Conservation (phyloP, 1,140 invertebrate genomes). For the Teleopsis dalmanni region DNA sequence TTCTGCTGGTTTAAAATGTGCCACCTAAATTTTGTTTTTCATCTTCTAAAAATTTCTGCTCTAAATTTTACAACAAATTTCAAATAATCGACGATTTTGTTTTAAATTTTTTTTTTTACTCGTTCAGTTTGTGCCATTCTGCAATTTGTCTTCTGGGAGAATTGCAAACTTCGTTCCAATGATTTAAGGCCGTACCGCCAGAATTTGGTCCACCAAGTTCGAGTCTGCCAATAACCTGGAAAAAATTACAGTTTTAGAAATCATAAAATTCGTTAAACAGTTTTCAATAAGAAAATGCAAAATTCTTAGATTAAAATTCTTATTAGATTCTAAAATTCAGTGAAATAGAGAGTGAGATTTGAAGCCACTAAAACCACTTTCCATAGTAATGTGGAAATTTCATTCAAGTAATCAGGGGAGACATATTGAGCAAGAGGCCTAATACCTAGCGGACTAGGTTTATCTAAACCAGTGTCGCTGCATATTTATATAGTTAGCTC, state of each 20-base stretch:
- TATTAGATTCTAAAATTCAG: too few species aligned
- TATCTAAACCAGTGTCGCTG: too few species aligned
- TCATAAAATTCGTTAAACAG: background rate
- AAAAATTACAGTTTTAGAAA: slow-evolving; percentile 4
- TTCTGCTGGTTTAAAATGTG: slow-evolving; percentile 1
- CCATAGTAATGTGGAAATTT: too few species aligned
- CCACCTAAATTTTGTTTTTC: background rate
- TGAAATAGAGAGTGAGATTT: too few species aligned
- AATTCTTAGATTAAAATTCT: slow-evolving; percentile 3
- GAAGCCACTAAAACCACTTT: too few species aligned
- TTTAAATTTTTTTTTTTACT: slow-evolving; percentile 52
- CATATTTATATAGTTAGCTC: too few species aligned
- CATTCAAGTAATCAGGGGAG: too few species aligned
- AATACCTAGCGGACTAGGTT: too few species aligned
- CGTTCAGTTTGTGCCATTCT: slow-evolving; percentile 94
- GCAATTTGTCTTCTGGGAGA: slow-evolving; percentile 95
- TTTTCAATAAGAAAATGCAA: slow-evolving; percentile 1
- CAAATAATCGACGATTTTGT: background rate
- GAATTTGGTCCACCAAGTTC: slow-evolving; percentile 78
- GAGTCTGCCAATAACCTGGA: slow-evolving; percentile 85
- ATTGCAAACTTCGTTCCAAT: slow-evolving; percentile 94
- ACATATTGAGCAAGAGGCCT: too few species aligned
- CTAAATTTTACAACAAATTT: background rate
- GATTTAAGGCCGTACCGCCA: slow-evolving; percentile 73
- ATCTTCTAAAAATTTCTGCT: background rate